Evolutionary conservation across 1,140 invertebrate genomes (phyloP), one percentile per base, ranked within the genome.

Genomic region (Nasonia giraulti): DNA sequence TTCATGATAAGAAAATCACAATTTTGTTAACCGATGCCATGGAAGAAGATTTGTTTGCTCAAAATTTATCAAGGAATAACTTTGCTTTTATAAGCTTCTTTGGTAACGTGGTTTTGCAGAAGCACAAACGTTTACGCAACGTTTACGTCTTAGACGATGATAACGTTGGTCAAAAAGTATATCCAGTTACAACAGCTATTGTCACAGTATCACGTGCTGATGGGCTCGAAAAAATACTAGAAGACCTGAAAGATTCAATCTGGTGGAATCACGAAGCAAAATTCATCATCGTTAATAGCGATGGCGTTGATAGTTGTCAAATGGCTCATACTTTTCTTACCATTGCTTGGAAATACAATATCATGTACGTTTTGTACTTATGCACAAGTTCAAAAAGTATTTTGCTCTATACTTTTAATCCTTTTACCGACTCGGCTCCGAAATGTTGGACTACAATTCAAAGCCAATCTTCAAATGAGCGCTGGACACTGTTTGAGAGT

Each of bases 201-300:
- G 4, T 62, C 17, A 0, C 55, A 0, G 55, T 62, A 62, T 62
- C 55, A 7, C 55, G 17, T 62, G 20, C 20, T 6, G 0, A 62
- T 62, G 6, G 20, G 12, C 23, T 71, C 2, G 12, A 27, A 33
- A 68, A 23, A 23, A 23, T 68, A 68, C 27, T 68, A 17, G 23
- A 68, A 10, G 66, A 68, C 27, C n/a, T 68, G 2, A 23, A 27
- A 68, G n/a, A n/a, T 8, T 68, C 66, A 4, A 68, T 68, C 3
- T 68, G 66, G 66, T 68, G 66, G 66, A 68, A 68, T 68, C 66
- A 68, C n/a, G n/a, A 71, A 71, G 27, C 27, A 14, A 71, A 31
- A 33, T 27, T 71, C 6, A 27, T 71, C 3, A 71, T 71, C 2
- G 31, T 27, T n/a, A 71, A 71, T 3, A 71, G 68, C 2, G 12